Base-by-base conservation (phyloP, 2,113 vertebrate species). In the Varanus salvator region DNA sequence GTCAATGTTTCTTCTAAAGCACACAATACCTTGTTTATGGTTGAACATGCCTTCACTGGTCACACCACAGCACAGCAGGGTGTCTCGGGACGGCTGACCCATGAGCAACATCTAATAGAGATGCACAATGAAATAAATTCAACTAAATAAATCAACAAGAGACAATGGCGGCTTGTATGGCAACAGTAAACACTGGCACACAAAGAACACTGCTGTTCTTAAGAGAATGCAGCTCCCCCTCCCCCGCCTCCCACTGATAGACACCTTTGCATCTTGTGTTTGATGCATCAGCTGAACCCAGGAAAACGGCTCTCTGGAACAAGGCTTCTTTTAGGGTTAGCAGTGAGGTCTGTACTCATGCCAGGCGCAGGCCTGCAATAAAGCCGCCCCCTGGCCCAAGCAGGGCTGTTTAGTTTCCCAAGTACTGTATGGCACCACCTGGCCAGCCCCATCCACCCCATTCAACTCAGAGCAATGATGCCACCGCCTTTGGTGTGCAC, bases 231-330 rank as follows among this genome's bases (percentile, higher is more conserved):
- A 93, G 91, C 77, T 44, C 4, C 80, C 80, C 71, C 38, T 44
- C 38, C 93, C 93, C 93, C 96, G 89, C 89, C 80, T 93, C 92
- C 96, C 38, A 94, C 76, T 94, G 93, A 96, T 90, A 94, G 91
- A 85, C 34, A 8, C 87, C 93, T 86, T 90, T 93, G 81, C 92
- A 92, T 89, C 84, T 90, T 25, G 14, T 92, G 38, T 84, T 95
- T 84, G 75, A 87, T 87, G 89, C 48, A 0, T 80, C 52, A 89
- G 92, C 81, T 93, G 94, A 89, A 31, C 69, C 57, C 54, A 8
- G 48, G 34, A 80, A 87, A 34, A 7, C 84, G 54, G 68, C 6
- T 27, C 21, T 84, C 57, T 77, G 52, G 38, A 89, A 77, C 7
- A 38, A 19, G 23, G 29, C 23, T 54, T 38, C 9, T 31, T n/a